Percentiles rank a stretch among this genome's conserved stretches.
These are phyloP conservation scores for Anser brachyrhynchus DNA, from an alignment of 2,113 vertebrate genomes.

Conservation along the genomic window DNA sequence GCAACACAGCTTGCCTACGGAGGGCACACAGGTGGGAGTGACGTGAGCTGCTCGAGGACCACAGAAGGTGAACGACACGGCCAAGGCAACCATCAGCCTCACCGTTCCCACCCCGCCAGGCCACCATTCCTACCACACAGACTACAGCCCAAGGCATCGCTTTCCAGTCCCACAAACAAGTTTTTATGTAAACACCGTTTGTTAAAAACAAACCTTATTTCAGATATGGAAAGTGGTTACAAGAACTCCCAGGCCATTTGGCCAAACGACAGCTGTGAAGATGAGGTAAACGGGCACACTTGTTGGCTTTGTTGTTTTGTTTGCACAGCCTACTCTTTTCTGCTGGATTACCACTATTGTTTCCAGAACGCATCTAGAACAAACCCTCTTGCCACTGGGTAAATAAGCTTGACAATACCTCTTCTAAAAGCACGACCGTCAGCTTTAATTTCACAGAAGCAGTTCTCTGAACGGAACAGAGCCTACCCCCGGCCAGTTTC, in stretches of 20 bases:
- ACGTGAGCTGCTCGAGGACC: background rate
- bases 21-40: background rate
- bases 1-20: background rate
- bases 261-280: background rate
- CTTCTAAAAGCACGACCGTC: background rate
- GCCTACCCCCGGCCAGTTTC: background rate
- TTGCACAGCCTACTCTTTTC: background rate
- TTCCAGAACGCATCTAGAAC: constrained; percentile 20
- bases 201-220: background rate
- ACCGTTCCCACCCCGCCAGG: background rate
- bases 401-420: constrained; percentile 36
- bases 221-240: background rate
- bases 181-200: background rate
- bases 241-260: background rate
- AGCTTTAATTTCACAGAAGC: background rate
- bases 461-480: rapidly evolving
- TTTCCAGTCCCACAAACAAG: background rate
- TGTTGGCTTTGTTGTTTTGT: background rate
- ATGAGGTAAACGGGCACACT: background rate
- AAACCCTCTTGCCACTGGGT: background rate
- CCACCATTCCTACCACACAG: background rate
- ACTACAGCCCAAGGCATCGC: rapidly evolving
- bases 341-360: constrained; percentile 8
- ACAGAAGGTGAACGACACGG: background rate
- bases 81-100: background rate